These are phyloP conservation scores for Rhagoletis zephyria DNA, from an alignment of 1,140 invertebrate genomes.

Conservation along the genomic window DNA sequence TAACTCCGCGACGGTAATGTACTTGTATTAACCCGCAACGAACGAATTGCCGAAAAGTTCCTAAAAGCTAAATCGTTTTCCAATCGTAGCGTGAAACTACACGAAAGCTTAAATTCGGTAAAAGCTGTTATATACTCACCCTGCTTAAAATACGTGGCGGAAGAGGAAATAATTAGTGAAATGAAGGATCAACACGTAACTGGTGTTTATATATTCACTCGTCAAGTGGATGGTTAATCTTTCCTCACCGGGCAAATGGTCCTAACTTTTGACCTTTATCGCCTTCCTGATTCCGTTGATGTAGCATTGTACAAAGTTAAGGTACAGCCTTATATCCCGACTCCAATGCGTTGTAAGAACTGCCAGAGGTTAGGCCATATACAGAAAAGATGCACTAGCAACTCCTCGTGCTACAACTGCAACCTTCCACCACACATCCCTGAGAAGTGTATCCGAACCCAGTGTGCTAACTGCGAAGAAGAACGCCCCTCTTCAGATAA, in stretches of 20 bases:
- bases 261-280: not conserved
- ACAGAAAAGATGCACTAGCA: not conserved
- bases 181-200: not conserved
- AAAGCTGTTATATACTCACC: not conserved
- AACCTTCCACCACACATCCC: not conserved
- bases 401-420: not conserved
- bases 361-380: too few species aligned
- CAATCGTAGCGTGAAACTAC: not conserved
- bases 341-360: too few species aligned
- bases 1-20: not conserved
- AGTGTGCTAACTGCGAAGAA: not conserved
- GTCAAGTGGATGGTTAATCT: not conserved
- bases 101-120: not conserved
- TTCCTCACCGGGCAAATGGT: not conserved
- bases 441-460: not conserved
- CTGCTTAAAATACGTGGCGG: not conserved
- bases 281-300: not conserved
- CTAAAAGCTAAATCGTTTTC: not conserved
- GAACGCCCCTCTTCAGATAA: not conserved
- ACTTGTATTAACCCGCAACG: not conserved
- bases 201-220: not conserved
- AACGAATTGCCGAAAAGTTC: not conserved
- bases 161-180: not conserved
- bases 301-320: too few species aligned
- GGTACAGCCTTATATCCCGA: too few species aligned